phyloP scores from a whole-genome alignment of 1,140 invertebrate genomes.

The Pseudomyrmex gracilis region DNA sequence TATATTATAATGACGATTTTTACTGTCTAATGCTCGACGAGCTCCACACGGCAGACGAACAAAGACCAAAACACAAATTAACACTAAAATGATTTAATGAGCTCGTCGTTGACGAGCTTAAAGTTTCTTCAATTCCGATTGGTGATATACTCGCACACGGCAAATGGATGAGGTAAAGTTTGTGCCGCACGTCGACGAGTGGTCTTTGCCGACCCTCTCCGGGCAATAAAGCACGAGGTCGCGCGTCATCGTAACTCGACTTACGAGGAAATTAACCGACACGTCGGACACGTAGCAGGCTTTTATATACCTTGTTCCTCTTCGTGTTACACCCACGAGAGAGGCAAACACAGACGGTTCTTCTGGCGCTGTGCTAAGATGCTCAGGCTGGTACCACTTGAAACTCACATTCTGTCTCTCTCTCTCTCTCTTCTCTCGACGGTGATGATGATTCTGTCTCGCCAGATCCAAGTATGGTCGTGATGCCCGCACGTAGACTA shows the following conservation, averaged over 20 bases:
- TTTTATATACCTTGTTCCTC: slow-evolving; percentile 28
- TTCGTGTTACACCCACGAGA: slow-evolving; percentile 33
- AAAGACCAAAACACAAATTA: not conserved
- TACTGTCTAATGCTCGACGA: not conserved
- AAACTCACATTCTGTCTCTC: not conserved
- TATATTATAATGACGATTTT: not conserved
- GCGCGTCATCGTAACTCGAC: slow-evolving; percentile 35
- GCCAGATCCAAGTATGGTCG: slow-evolving; percentile 29
- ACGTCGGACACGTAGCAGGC: not conserved
- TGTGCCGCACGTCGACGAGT: not conserved
- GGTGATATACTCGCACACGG: slow-evolving; percentile 13
- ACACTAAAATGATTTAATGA: slow-evolving; percentile 42
- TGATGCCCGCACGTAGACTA: slow-evolving; percentile 11
- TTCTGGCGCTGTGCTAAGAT: not conserved
- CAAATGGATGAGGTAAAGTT: not conserved
- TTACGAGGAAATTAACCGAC: slow-evolving; percentile 40
- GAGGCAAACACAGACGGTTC: not conserved
- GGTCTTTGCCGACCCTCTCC: not conserved
- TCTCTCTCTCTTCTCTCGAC: not conserved
- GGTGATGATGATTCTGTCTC: slow-evolving; percentile 1
- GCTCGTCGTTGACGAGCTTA: slow-evolving; percentile 36
- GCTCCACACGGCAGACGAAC: not conserved
- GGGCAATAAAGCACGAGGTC: slow-evolving; percentile 32
- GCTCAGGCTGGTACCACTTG: slow-evolving; percentile 9
- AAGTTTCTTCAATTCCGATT: slow-evolving; percentile 16